Conservation (phyloP, 37 sponge, comb jelly and placozoan species). For the Diacarnus erythraeanus region DNA sequence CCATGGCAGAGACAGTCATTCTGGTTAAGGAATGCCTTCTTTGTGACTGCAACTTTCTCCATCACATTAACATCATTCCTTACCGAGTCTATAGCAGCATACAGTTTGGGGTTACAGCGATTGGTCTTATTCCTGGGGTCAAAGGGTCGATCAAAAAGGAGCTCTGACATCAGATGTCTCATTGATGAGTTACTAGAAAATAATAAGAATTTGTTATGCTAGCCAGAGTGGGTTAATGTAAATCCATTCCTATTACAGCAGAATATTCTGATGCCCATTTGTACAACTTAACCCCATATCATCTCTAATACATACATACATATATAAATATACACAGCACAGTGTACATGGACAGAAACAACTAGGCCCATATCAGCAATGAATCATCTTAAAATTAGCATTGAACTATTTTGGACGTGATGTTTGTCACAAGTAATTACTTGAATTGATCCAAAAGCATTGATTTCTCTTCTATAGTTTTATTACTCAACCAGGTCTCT, state of each 20-base stretch:
- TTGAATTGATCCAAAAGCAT: slow-evolving; percentile 2
- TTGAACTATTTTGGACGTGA: too few species aligned
- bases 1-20: slow-evolving; percentile 23
- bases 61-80: not conserved
- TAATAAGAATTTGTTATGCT: too few species aligned
- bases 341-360: too few species aligned
- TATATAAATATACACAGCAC: too few species aligned
- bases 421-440: not conserved
- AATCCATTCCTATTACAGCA: too few species aligned
- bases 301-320: too few species aligned
- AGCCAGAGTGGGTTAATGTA: too few species aligned
- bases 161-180: slow-evolving; percentile 1
- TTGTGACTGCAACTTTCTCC: not conserved
- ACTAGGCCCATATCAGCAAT: too few species aligned
- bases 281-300: too few species aligned
- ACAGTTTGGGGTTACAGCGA: not conserved
- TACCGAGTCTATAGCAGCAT: not conserved
- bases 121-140: not conserved
- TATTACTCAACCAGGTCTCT: slow-evolving; percentile 4
- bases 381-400: not conserved
- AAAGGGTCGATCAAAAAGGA: slow-evolving; percentile 14
- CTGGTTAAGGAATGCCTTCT: slow-evolving; percentile 2
- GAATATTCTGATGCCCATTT: too few species aligned
- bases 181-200: slow-evolving; percentile 2
- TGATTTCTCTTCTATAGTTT: not conserved